Evolutionary conservation across 2,113 vertebrate genomes (phyloP).

Genomic region (Sitta europaea): DNA sequence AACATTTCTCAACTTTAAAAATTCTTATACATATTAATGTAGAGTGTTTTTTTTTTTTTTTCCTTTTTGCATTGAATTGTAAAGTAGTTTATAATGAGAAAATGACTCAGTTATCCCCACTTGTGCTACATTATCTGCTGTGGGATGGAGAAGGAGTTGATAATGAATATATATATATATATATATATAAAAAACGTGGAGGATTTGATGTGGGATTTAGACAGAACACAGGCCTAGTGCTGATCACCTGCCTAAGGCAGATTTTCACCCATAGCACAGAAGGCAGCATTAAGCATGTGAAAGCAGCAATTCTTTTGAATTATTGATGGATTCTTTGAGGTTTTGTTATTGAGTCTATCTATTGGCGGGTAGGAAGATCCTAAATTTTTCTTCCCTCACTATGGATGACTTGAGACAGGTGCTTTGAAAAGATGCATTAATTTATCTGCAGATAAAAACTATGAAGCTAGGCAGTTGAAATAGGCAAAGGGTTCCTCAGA

Average conservation of each 20-base stretch:
- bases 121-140: slow-evolving; percentile 36
- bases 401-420: background rate
- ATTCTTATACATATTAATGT: slow-evolving; percentile 46
- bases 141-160: background rate
- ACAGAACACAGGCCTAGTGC: background rate
- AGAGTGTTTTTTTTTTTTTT: rapidly evolving
- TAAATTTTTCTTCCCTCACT: background rate
- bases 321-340: background rate
- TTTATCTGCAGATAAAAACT: background rate
- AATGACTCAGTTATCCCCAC: slow-evolving; percentile 47
- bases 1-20: slow-evolving; percentile 10
- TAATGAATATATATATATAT: background rate
- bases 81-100: slow-evolving; percentile 59
- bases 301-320: background rate
- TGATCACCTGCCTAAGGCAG: slow-evolving; percentile 1
- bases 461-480: background rate
- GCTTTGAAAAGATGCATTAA: background rate
- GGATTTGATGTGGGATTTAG: background rate
- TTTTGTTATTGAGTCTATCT: background rate
- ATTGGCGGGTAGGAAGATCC: background rate
- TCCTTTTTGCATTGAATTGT: slow-evolving; percentile 30
- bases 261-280: background rate
- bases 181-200: background rate
- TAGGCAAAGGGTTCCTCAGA: background rate
- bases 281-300: background rate